Evolutionary conservation across 2,888 invertebrate species (phyloP).

Genomic region (Ellobium chinense): DNA sequence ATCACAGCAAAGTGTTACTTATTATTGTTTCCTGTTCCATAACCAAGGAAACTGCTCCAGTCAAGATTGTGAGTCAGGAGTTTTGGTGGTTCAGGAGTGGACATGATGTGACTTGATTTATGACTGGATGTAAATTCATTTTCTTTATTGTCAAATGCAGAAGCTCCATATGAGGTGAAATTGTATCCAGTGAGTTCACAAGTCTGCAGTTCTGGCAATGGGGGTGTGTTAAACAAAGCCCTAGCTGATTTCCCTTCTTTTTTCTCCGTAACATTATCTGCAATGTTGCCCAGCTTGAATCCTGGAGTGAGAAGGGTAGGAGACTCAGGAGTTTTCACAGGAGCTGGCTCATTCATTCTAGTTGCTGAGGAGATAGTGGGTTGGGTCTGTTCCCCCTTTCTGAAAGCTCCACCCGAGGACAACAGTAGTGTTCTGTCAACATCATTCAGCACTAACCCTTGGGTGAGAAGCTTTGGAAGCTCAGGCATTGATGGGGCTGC

Average conservation of each 20-base stretch:
- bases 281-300: neutral
- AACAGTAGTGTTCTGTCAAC: neutral
- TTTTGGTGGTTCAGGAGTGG: neutral
- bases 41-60: neutral
- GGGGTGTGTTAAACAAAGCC: constrained; percentile 16
- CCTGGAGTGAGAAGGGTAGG: neutral
- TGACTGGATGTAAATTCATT: neutral
- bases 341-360: neutral
- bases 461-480: neutral
- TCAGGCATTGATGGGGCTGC: neutral
- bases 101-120: neutral
- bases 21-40: neutral
- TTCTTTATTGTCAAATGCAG: neutral
- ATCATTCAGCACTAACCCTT: too few relatives aligned
- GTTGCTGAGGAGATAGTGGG: neutral
- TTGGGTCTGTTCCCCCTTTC: neutral
- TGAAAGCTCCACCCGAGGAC: neutral
- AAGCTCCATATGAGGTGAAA: neutral
- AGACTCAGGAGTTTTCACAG: neutral
- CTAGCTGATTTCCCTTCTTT: neutral
- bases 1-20: neutral
- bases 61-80: neutral
- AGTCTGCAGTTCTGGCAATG: neutral
- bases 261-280: neutral
- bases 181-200: neutral